Percentiles rank a stretch among this genome's conserved stretches.
Conservation (phyloP, 2,797 vertebrate species). For the Megaceryle alcyon region DNA sequence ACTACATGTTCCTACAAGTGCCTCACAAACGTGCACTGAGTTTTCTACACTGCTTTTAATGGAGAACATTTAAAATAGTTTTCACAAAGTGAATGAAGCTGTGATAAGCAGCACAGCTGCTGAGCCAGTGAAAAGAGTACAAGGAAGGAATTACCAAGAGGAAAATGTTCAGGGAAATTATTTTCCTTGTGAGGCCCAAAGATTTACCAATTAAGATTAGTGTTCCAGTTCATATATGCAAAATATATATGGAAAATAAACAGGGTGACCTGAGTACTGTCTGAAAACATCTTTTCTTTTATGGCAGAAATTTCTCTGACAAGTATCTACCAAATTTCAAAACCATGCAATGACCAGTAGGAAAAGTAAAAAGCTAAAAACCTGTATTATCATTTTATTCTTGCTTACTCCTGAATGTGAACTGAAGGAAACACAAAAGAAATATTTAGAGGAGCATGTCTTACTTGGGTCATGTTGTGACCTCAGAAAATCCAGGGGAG, state of each 20-base stretch:
- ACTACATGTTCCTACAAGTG: slow-evolving; percentile 12
- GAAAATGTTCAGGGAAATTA: background rate
- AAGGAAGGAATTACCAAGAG: background rate
- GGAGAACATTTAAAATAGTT: slow-evolving; percentile 19
- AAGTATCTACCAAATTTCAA: background rate
- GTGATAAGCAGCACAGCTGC: slow-evolving; percentile 13
- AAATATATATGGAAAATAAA: background rate
- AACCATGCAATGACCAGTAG: background rate
- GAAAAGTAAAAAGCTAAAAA: background rate
- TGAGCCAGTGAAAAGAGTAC: background rate
- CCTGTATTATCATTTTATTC: background rate
- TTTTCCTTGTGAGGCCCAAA: background rate
- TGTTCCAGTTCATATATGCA: background rate
- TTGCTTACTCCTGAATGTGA: background rate
- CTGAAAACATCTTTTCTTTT: background rate
- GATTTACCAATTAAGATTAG: background rate
- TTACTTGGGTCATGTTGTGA: background rate
- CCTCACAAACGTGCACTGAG: background rate
- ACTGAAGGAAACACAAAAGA: background rate
- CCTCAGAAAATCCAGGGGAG: background rate
- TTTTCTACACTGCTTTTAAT: slow-evolving; percentile 11
- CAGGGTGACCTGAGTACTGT: background rate
- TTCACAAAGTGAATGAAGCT: slow-evolving; percentile 24
- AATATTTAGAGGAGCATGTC: background rate
- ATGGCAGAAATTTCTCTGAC: background rate